Base-by-base conservation (phyloP, 64 coral and sea anemone genomes). In the Montipora sp. region DNA sequence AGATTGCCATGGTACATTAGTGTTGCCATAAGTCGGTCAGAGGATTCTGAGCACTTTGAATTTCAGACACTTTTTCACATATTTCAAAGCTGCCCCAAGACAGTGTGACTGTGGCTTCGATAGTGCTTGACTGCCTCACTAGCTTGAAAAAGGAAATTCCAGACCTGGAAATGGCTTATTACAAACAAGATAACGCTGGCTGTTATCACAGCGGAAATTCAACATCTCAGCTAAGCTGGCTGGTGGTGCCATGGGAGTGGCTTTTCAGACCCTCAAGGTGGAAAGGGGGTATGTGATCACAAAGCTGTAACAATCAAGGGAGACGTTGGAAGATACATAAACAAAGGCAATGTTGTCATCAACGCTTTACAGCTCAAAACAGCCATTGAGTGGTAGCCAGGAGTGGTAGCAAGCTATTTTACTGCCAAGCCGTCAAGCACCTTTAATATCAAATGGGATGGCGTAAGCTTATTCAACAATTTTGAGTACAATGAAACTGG, bases 71-170 rank as follows among this genome's bases (percentile, higher is more conserved):
- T 93, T 87, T 83, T 87, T 70, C 87, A 94, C 81, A 72, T 89
- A n/a, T 89, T 89, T 73, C 77, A 94, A 79, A 89, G 55, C 70
- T 94, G 92, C 66, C 14, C 77, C 92, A 89, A 83, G 87, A 94
- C 66, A 94, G 85, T 81, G 47, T 20, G 24, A 55, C 84, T 80
- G 91, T 93, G 19, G 63, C 72, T 10, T 69, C 65, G n/a, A 93
- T 93, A 73, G 88, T 93, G 75, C 13, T 13, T 14, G 48, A 88
- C 80, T 87, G 75, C 19, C 84, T 93, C 61, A 45, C 13, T 44
- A 58, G 21, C 23, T 60, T 93, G 44, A 93, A 80, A 67, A 87
- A 51, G 53, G 63, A 93, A 51, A 80, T 79, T 55, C 51, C 44
- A 23, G 68, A 20, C 69, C 75, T 9, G 78, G 78, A 50, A 57